Conservation (phyloP, 2,113 vertebrate species). For the Rana temporaria region DNA sequence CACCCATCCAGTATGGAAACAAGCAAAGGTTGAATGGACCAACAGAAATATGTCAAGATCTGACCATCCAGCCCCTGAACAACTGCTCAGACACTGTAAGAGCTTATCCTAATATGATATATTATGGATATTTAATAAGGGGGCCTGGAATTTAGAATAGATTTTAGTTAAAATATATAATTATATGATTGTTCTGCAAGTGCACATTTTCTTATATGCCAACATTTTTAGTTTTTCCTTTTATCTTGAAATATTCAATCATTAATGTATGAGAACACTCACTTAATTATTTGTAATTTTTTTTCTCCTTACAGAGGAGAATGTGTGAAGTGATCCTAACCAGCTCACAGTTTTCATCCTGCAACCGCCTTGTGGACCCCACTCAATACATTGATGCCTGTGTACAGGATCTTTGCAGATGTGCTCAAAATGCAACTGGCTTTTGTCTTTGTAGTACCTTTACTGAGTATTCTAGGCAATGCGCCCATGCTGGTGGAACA, state of each 20-base stretch:
- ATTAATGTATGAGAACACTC: too few relatives aligned
- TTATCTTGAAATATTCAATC: too few relatives aligned
- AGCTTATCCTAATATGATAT: neutral
- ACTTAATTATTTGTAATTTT: neutral
- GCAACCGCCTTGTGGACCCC: slow-evolving; percentile 63
- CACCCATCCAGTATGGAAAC: slow-evolving; percentile 61
- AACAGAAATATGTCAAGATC: slow-evolving; percentile 68
- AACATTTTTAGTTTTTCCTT: too few relatives aligned
- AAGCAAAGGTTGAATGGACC: slow-evolving; percentile 70
- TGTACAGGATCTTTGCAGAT: slow-evolving; percentile 70
- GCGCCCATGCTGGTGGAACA: slow-evolving; percentile 70
- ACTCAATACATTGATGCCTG: slow-evolving; percentile 69
- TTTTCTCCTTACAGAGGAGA: slow-evolving; percentile 61
- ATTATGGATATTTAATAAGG: too few relatives aligned
- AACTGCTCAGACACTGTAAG: slow-evolving; percentile 63
- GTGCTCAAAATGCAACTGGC: slow-evolving; percentile 52
- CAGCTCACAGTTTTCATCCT: slow-evolving; percentile 63
- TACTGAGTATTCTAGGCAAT: slow-evolving; percentile 75
- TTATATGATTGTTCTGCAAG: too few relatives aligned
- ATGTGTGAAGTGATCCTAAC: slow-evolving; percentile 70
- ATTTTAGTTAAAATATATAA: too few relatives aligned
- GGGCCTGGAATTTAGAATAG: too few relatives aligned
- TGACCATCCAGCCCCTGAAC: slow-evolving; percentile 29
- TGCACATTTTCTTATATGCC: too few relatives aligned
- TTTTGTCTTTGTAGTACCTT: slow-evolving; percentile 73